Percentiles rank a stretch among this genome's conserved stretches.
Evolutionary conservation across 2,113 vertebrate genomes (phyloP).

Genomic region (Corythornis madagascariensis): DNA sequence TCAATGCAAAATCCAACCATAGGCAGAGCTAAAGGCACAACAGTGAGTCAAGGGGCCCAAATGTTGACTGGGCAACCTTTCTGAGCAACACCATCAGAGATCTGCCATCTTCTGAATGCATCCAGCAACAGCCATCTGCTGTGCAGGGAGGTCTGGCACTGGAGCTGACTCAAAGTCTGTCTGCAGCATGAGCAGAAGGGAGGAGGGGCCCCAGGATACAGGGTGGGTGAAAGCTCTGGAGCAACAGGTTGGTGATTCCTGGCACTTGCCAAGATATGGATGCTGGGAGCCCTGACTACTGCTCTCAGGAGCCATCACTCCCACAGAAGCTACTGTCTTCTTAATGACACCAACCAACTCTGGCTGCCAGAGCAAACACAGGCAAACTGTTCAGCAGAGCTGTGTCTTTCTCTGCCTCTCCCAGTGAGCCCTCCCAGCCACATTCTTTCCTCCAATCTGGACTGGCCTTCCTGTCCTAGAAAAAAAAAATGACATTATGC

Average conservation of each 20-base stretch:
- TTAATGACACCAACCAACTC: background rate
- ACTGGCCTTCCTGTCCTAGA: background rate
- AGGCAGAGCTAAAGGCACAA: background rate
- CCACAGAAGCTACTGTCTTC: background rate
- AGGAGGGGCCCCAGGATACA: background rate
- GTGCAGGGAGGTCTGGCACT: background rate
- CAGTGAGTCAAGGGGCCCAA: background rate
- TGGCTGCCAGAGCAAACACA: background rate
- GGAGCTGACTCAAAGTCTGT: background rate
- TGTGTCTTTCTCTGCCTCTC: background rate
- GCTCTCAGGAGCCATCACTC: background rate
- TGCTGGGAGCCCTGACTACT: fast-evolving
- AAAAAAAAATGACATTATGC: background rate
- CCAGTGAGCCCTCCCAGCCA: background rate
- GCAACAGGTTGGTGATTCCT: background rate
- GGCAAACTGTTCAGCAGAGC: background rate
- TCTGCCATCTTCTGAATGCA: background rate
- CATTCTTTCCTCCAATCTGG: background rate
- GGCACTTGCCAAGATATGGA: background rate
- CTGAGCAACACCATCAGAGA: background rate
- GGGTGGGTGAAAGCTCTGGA: background rate
- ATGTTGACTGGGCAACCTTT: background rate
- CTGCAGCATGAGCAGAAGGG: background rate
- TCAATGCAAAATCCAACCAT: background rate
- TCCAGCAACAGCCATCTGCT: background rate